Conservation (phyloP, 2,113 vertebrate species). For the Neodon shergylaensis region DNA sequence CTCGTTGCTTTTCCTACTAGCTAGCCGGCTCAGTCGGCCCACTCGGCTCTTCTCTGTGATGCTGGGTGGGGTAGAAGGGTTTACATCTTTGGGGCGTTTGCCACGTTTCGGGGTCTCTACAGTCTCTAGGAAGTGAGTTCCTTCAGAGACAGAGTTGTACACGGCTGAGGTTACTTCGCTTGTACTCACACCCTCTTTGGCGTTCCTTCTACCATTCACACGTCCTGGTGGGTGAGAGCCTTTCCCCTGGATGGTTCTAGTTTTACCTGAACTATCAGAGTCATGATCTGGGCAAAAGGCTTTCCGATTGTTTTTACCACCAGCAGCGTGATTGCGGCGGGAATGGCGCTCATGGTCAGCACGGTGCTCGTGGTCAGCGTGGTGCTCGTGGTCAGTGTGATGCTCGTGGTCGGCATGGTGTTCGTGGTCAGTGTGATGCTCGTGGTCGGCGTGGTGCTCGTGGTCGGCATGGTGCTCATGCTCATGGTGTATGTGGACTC, state of each 20-base stretch:
- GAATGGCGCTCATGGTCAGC: conserved; percentile 78
- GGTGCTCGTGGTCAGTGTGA: conserved; percentile 69
- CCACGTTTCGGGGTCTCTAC: conserved; percentile 75
- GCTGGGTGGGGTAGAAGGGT: conserved; percentile 60
- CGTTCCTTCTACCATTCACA: conserved; percentile 76
- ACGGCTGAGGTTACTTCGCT: conserved; percentile 73
- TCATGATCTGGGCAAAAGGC: conserved; percentile 76
- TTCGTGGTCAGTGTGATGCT: conserved; percentile 42
- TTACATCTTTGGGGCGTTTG: conserved; percentile 66
- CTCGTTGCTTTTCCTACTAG: conserved; percentile 73
- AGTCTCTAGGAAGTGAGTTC: conserved; percentile 74
- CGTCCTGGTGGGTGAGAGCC: conserved; percentile 81
- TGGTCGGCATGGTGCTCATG: conserved; percentile 82
- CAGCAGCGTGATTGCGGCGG: conserved; percentile 73
- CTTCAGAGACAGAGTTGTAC: conserved; percentile 61
- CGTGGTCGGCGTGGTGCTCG: conserved; percentile 71
- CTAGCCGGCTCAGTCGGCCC: conserved; percentile 58
- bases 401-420: conserved; percentile 15
- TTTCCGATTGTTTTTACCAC: conserved; percentile 80
- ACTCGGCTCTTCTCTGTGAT: conserved; percentile 70
- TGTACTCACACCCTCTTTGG: conserved; percentile 75
- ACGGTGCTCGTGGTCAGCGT: conserved; percentile 76
- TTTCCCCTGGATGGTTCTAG: conserved; percentile 74
- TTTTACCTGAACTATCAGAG: conserved; percentile 73
- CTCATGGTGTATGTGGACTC: conserved; percentile 86